Evolutionary conservation across 2,113 vertebrate species (phyloP), one percentile per base, ranked within the genome.

Genomic region (Drymodes brunneopygia): DNA sequence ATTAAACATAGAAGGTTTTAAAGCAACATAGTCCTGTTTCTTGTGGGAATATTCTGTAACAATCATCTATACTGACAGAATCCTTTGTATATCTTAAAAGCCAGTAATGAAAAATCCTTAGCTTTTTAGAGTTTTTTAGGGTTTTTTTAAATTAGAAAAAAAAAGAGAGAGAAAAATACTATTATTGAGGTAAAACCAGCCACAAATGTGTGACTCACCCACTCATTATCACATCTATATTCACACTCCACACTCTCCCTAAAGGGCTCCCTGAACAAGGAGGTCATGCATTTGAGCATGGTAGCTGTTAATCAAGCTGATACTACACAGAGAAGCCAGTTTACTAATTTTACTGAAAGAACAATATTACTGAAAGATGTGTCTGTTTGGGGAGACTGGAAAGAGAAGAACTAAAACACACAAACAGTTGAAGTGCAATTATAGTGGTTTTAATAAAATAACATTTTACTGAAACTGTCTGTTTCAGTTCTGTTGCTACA

Each of bases 1-100:
- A 33, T 79, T 91, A 90, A 66, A 90, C 62, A 67, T 7, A 73
- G 77, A 90, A 72, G 67, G 44, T 40, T 87, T 94, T 38, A 57
- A 57, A 91, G 86, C 47, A 74, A 48, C 28, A 5, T 51, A 54
- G 50, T 51, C 61, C 23, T 42, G 25, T 66, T 94, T 72, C 75
- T 86, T 78, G n/a, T 85, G 86, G 91, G 94, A 96, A 83, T 84
- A 82, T 90, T 91, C 82, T 88, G 35, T 44, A 74, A 36, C 73
- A 78, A 44, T 62, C 66, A 67, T 3, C 47, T 27, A 67, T 23
- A 69, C 7, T 36, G 65, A 27, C 58, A 95, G 86, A 94, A 88
- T 64, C 51, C n/a, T 90, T 79, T 86, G 33, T 71, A 28, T 38
- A 31, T 29, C 58, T 87, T 79, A 88, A 84, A 97, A 91, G 62